Conservation (phyloP, 2,113 vertebrate species). For the Alethe castanea region DNA sequence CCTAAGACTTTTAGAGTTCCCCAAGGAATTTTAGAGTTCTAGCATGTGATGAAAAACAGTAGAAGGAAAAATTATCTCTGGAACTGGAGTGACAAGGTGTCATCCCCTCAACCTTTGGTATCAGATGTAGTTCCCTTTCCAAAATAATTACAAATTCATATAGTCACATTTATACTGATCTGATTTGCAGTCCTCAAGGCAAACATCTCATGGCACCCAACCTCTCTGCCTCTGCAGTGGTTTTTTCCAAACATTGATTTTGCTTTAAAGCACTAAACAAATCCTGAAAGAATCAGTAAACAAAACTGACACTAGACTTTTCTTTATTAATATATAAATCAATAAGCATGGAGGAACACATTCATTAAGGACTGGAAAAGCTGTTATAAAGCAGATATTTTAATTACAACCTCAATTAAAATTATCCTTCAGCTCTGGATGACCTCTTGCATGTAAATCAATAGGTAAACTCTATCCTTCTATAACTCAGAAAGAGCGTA, state of each 20-base stretch:
- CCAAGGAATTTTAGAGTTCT: neutral
- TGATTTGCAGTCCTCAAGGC: neutral
- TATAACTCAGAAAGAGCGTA: neutral
- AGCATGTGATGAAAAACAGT: neutral
- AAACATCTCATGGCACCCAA: neutral
- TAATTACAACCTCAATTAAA: constrained; percentile 53
- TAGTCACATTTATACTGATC: neutral
- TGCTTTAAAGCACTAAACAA: neutral
- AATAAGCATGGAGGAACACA: constrained; percentile 16
- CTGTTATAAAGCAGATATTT: neutral
- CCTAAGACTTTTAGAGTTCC: neutral
- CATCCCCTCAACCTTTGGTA: neutral
- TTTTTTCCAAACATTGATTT: constrained; percentile 6
- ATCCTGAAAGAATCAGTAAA: constrained; percentile 28
- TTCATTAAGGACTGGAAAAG: constrained; percentile 11
- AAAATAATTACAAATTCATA: neutral
- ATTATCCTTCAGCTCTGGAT: constrained; percentile 12
- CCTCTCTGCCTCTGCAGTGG: neutral
- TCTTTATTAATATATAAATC: constrained; percentile 47
- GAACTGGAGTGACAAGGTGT: neutral
- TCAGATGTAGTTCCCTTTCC: neutral
- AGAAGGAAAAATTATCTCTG: neutral
- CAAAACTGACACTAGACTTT: neutral
- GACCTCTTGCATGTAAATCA: constrained; percentile 12
- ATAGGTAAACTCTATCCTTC: neutral